Percentiles rank a stretch among this genome's conserved stretches.
Evolutionary conservation across 2,888 invertebrate species (phyloP).

Genomic region (Galerucella calmariensis): DNA sequence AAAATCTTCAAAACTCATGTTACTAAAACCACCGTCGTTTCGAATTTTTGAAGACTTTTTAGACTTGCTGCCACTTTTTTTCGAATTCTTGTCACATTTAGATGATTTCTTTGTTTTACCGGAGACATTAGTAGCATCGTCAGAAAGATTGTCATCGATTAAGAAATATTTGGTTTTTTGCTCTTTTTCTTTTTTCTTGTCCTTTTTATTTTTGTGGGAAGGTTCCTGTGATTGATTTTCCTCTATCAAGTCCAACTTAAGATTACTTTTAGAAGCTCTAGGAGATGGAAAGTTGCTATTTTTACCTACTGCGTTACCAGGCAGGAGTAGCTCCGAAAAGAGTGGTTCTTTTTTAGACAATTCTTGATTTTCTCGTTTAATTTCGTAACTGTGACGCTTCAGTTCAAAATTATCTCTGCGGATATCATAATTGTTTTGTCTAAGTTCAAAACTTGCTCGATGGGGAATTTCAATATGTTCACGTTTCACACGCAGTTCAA

Average conservation of each 20-base stretch:
- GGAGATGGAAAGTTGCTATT: constrained; percentile 25
- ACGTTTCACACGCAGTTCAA: constrained; percentile 16
- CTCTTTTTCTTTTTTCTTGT: constrained; percentile 60
- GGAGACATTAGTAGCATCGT: constrained; percentile 54
- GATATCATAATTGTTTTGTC: constrained; percentile 14
- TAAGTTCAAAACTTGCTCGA: constrained; percentile 23
- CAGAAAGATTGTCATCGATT: constrained; percentile 65
- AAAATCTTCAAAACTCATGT: constrained; percentile 82
- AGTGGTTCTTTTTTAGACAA: constrained; percentile 43
- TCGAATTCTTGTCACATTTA: constrained; percentile 51
- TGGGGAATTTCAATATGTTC: constrained; percentile 19
- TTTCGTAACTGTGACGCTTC: constrained; percentile 40
- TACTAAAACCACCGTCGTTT: constrained; percentile 73
- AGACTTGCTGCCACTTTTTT: constrained; percentile 58
- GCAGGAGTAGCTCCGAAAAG: constrained; percentile 37
- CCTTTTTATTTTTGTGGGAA: constrained; percentile 50
- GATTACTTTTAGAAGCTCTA: constrained; percentile 29
- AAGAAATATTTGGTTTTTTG: constrained; percentile 67
- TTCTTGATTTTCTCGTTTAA: constrained; percentile 48
- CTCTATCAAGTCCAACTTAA: constrained; percentile 28
- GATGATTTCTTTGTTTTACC: constrained; percentile 56
- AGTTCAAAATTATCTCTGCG: constrained; percentile 37
- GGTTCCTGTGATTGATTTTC: constrained; percentile 37
- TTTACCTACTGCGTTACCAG: constrained; percentile 28
- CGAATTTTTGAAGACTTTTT: constrained; percentile 53